Conservation (phyloP, 2,888 invertebrate genomes). For the Drosophila prolongata region DNA sequence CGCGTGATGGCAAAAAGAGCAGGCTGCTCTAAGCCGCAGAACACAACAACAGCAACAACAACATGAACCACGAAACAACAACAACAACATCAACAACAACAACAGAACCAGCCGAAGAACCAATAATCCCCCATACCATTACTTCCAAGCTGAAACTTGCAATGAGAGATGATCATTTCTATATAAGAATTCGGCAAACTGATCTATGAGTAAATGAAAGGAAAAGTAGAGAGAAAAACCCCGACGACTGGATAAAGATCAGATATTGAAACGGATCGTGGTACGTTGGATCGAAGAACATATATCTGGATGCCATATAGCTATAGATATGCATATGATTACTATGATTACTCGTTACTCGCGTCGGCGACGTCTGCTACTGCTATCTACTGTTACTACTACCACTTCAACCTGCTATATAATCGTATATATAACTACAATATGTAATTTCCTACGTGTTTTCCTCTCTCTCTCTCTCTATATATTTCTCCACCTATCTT, state of each 20-base stretch:
- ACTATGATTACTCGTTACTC: constrained; percentile 30
- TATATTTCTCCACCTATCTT: constrained; percentile 28
- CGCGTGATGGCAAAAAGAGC: constrained; percentile 84
- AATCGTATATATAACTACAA: constrained; percentile 56
- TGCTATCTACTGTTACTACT: constrained; percentile 53
- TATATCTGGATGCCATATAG: constrained; percentile 44
- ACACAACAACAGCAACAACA: constrained; percentile 28
- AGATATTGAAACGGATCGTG: constrained; percentile 34
- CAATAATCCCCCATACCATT: constrained; percentile 27
- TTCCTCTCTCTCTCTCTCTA: constrained; percentile 47
- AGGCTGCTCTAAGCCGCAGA: constrained; percentile 82
- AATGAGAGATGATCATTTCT: constrained; percentile 24
- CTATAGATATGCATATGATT: constrained; percentile 23
- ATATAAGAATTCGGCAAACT: constrained; percentile 38
- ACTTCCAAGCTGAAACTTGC: constrained; percentile 20
- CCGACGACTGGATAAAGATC: constrained; percentile 42
- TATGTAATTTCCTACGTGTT: constrained; percentile 74
- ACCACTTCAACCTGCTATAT: constrained; percentile 57
- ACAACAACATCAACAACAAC: constrained; percentile 20
- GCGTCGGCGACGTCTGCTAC: constrained; percentile 64
- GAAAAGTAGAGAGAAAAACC: neutral
- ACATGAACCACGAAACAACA: constrained; percentile 11
- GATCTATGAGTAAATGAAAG: constrained; percentile 18
- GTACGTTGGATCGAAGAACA: constrained; percentile 57
- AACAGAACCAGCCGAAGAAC: constrained; percentile 33